Percentiles rank a stretch among this genome's conserved stretches.
Conservation (phyloP, 2,113 vertebrate species). For the Spea multiplicata region DNA sequence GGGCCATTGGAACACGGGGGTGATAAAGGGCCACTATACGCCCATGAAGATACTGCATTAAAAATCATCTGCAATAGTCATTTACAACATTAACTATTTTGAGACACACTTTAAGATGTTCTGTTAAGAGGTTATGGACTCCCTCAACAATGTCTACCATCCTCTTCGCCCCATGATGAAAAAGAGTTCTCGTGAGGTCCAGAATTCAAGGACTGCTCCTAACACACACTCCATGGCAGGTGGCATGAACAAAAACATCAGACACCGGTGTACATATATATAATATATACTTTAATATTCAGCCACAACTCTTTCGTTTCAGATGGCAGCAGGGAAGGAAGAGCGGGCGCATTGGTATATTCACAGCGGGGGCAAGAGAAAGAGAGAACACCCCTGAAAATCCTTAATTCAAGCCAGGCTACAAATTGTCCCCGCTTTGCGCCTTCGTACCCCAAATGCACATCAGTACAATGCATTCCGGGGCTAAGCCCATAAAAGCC, state of each 20-base stretch:
- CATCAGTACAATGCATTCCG: conserved; percentile 58
- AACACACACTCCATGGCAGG: too few species aligned
- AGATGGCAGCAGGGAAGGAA: conserved; percentile 43
- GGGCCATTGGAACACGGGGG: too few species aligned
- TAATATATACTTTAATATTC: conserved; percentile 80
- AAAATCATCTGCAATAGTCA: too few species aligned
- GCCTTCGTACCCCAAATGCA: conserved; percentile 53
- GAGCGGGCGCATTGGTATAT: conserved; percentile 27
- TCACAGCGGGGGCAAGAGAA: conserved; percentile 39
- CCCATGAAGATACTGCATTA: too few species aligned
- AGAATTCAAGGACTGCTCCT: too few species aligned
- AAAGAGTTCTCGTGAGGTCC: too few species aligned
- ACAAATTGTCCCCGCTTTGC: conserved; percentile 31
- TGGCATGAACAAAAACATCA: conserved; percentile 7
- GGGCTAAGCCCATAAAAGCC: conserved; percentile 30
- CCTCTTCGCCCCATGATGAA: too few species aligned
- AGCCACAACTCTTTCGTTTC: conserved; percentile 75
- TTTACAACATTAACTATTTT: too few species aligned
- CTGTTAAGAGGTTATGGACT: too few species aligned
- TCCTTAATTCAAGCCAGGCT: conserved; percentile 34
- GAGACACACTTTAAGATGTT: too few species aligned
- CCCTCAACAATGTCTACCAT: too few species aligned
- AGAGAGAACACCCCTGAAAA: conserved; percentile 32
- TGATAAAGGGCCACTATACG: too few species aligned
- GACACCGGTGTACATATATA: conserved; percentile 58